Evolutionary conservation across 2,888 invertebrate species (phyloP), one percentile per base, ranked within the genome.

Genomic region (Deilephila elpenor): DNA sequence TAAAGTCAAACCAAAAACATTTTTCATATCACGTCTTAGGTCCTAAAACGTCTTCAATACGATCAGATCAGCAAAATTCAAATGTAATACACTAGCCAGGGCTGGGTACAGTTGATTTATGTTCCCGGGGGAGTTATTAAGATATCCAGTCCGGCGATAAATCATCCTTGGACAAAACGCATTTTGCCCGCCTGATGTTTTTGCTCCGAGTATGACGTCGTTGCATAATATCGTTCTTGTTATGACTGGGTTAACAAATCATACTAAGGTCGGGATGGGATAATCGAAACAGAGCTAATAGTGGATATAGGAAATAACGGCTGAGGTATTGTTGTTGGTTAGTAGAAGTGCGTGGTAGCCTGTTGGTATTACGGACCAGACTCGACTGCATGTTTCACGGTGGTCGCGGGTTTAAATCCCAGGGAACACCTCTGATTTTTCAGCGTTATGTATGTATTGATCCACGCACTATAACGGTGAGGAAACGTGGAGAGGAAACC

Each of bases 141-240:
- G 88, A 86, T 84, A 86, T 88, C 87, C 81, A 80, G 74, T 75
- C 74, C 59, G 74, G 77, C 82, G 73, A 88, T 91, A 91, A 89
- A 90, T 91, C 90, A 89, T 83, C 77, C 77, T 82, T 81, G 79
- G 82, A 81, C 82, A 81, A 83, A 86, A 85, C 85, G 87, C 85
- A 86, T 83, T 86, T 83, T 32, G 32, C 61, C 32, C 53, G 62
- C 75, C 76, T 77, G 75, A 17, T 67, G 78, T 84, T 88, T 86
- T 84, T 87, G 84, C 76, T 56, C 67, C 14, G 67, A 64, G 37
- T 67, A 67, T 67, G 67, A 67, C 67, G 20, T 51, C 51, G 25
- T 67, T 67, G 67, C 67, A 67, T 67, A 51, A 34, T 62, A 62
- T 17, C 1, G 3, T 14, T 67, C 37, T 25, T n/a, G 44, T 51